These are phyloP conservation scores for Entomobrya multifasciata DNA, from an alignment of 2,888 invertebrate genomes.

Conservation along the genomic window DNA sequence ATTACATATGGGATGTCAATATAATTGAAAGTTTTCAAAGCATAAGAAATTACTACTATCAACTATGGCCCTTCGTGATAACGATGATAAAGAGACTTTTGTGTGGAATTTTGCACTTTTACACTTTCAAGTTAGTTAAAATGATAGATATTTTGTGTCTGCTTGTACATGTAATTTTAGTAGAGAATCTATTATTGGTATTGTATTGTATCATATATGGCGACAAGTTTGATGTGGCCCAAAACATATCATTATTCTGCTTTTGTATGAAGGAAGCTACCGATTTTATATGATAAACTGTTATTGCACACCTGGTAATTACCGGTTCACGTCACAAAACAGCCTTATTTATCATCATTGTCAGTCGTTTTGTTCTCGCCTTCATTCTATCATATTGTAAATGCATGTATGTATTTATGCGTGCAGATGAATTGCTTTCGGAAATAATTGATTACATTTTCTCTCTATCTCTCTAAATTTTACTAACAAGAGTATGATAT, in stretches of 20 bases:
- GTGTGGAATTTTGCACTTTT: conserved; percentile 40
- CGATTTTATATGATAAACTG: not conserved
- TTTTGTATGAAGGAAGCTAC: conserved; percentile 30
- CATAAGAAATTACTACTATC: not conserved
- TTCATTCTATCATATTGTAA: not conserved
- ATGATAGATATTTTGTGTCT: not conserved
- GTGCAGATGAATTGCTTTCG: conserved; percentile 57
- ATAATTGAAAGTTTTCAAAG: conserved; percentile 32
- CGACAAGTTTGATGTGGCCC: not conserved
- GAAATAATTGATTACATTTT: conserved; percentile 48
- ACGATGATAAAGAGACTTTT: conserved; percentile 7
- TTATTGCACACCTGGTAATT: conserved; percentile 66
- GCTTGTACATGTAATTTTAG: conserved; percentile 20
- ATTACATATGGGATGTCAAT: conserved; percentile 11
- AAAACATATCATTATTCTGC: conserved; percentile 51
- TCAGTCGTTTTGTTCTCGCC: not conserved
- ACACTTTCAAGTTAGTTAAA: not conserved
- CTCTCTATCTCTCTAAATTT: not conserved
- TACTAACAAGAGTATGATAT: conserved; percentile 40
- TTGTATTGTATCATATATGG: not conserved
- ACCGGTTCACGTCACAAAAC: conserved; percentile 53
- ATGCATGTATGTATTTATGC: not conserved
- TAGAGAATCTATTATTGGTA: not conserved
- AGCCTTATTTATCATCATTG: not conserved
- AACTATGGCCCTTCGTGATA: not conserved